Evolutionary conservation across 1,140 invertebrate genomes (phyloP).

Genomic region (Hylyphantes graminicola): DNA sequence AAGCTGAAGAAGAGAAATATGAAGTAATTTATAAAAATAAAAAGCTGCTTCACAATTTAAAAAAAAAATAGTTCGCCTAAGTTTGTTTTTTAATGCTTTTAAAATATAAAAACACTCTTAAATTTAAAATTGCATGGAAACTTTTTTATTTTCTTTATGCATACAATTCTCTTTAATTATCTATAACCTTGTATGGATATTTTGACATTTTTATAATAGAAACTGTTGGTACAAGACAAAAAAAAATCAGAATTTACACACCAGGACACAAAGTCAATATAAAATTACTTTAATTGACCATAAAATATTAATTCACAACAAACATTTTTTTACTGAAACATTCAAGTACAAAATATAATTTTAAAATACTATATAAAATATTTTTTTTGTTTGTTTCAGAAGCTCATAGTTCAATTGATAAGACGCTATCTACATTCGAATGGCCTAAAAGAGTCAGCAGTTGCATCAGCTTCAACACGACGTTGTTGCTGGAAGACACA

Average conservation of each 20-base stretch:
- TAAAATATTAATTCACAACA: background rate
- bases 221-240: too few species aligned
- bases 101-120: background rate
- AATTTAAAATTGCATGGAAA: background rate
- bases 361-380: too few species aligned
- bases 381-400: slow-evolving; percentile 14
- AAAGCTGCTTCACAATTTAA: background rate
- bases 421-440: slow-evolving; percentile 36
- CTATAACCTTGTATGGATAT: too few species aligned
- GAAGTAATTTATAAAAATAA: slow-evolving; percentile 12
- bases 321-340: background rate
- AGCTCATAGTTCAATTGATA: slow-evolving; percentile 38
- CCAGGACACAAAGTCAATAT: too few species aligned
- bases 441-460: slow-evolving; percentile 37
- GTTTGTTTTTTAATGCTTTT: background rate
- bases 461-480: slow-evolving; percentile 13
- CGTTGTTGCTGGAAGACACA: slow-evolving; percentile 36
- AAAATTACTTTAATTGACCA: background rate
- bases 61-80: background rate
- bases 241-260: too few species aligned
- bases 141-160: background rate
- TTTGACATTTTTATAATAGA: too few species aligned
- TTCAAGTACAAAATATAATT: too few species aligned
- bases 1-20: slow-evolving; percentile 46
- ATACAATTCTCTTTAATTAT: too few species aligned